Evolutionary conservation across 2,113 vertebrate genomes (phyloP), one percentile per base, ranked within the genome.

Genomic region (Talpa occidentalis): DNA sequence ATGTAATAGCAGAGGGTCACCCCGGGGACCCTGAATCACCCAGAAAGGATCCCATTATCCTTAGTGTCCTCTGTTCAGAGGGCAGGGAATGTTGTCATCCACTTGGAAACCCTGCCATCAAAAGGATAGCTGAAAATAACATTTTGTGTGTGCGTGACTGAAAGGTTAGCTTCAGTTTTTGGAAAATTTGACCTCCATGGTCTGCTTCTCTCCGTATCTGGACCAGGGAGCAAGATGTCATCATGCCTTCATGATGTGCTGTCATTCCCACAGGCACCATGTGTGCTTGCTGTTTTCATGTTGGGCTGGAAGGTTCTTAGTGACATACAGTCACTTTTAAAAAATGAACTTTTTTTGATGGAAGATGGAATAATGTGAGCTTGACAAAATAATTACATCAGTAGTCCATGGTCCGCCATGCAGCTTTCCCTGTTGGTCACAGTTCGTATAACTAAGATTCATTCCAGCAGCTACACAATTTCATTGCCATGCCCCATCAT

Each of bases 161-260:
- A 90, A 93, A n/a, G 19, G 24, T 85, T 85, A n/a, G 40, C 66
- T 77, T 88, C 30, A 70, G 22, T 80, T 91, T 92, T 95, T 77
- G 76, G 60, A 94, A 77, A 90, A 92, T 30, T 5, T 44, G 66
- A 52, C 77, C 10, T 66, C 35, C 4, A 0, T 10, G 14, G 8
- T n/a, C 10, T 2, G 17, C 1, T 67, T 70, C 26, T 47, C 72
- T 87, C 28, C 88, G 28, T 24, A 5, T 56, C 17, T 35, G 17
- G 10, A 12, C 42, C 14, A 42, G 35, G 73, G 44, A 84, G 52
- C 26, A 28, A 22, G 69, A 42, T 14, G 4, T 72, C n/a, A 1
- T 37, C 37, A 40, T 35, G 47, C 40, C 84, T 81, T 72, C 15
- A 19, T 42, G 37, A 6, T 1, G 30, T 26, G 32, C 42, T 17